Evolutionary conservation across 2,888 invertebrate species (phyloP).

Genomic region (Spilarctia lutea): DNA sequence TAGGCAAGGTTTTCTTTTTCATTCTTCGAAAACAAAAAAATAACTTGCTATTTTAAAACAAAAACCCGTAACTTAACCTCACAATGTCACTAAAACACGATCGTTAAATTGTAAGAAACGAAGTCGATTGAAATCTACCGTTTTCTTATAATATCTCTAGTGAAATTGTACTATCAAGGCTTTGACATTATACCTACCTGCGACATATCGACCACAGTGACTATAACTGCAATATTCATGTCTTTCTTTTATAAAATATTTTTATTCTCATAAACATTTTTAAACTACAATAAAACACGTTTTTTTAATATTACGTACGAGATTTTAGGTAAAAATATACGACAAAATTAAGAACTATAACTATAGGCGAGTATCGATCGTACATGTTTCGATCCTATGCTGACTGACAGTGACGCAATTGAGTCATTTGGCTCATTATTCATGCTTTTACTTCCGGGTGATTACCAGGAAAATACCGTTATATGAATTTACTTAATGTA

Average conservation of each 20-base stretch:
- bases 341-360: too few species aligned
- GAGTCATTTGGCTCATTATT: background rate
- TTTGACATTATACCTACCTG: too few species aligned
- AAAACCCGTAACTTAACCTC: too few species aligned
- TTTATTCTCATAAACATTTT: background rate
- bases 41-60: too few species aligned
- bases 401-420: background rate
- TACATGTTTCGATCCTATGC: background rate
- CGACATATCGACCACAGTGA: background rate
- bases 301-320: background rate
- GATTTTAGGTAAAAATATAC: background rate
- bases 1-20: too few species aligned
- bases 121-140: too few species aligned
- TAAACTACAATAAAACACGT: background rate
- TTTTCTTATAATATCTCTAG: too few species aligned
- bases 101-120: too few species aligned
- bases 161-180: too few species aligned
- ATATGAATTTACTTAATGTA: too few species aligned
- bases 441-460: background rate
- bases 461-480: background rate
- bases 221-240: background rate
- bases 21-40: too few species aligned
- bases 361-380: background rate
- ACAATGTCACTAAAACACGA: too few species aligned
- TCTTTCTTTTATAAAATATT: background rate